A percentile compares a stretch with the other conserved stretches of the same genome.
Evolutionary conservation across 2,113 vertebrate species (phyloP).

Genomic region (Alosa alosa): DNA sequence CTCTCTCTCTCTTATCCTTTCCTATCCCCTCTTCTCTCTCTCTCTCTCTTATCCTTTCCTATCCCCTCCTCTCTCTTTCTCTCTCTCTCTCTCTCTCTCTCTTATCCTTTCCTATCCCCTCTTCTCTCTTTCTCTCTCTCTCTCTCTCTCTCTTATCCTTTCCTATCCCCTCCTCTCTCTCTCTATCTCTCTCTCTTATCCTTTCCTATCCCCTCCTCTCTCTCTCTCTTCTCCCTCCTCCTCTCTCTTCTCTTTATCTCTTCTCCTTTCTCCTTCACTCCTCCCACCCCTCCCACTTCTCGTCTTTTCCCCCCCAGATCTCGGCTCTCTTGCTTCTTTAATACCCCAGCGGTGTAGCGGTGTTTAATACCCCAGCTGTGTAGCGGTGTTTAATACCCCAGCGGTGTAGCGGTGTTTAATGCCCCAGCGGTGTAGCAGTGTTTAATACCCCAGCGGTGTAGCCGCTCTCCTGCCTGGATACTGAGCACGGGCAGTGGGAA

Average conservation of each 20-base stretch:
- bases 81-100: not conserved
- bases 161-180: no score
- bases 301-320: not conserved
- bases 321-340: not conserved
- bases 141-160: not conserved
- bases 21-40: not conserved
- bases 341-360: no score
- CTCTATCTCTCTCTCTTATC: no score
- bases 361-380: no score
- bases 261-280: not conserved
- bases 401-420: no score
- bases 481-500: not conserved
- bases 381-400: no score
- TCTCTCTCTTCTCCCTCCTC: not conserved
- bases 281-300: not conserved
- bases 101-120: no score
- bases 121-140: not conserved
- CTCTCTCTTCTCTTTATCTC: not conserved
- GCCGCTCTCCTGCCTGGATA: not conserved
- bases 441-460: not conserved
- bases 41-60: no score
- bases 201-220: no score
- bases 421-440: no score
- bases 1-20: not conserved
- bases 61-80: no score